phyloP scores from a whole-genome alignment of 2,888 invertebrate species.

The Drosophila anceps region DNA sequence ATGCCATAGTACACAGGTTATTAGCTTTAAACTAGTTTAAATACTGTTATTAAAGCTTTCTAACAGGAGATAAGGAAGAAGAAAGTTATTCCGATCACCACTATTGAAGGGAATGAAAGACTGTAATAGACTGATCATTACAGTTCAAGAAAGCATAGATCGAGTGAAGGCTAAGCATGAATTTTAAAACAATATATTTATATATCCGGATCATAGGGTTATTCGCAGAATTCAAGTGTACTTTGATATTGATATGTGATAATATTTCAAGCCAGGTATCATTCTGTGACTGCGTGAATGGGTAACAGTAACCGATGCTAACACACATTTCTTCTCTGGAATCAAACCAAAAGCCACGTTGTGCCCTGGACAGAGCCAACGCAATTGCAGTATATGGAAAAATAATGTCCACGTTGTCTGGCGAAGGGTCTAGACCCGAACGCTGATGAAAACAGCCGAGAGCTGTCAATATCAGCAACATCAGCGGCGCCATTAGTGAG shows the following conservation, averaged over 20 bases:
- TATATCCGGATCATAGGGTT: not conserved
- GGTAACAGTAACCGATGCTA: conserved; percentile 8
- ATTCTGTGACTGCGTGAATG: conserved; percentile 7
- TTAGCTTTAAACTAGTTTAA: conserved; percentile 38
- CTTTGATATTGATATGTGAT: conserved; percentile 7
- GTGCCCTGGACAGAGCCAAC: conserved; percentile 8
- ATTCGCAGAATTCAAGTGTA: conserved; percentile 1
- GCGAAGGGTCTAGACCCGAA: conserved; percentile 17
- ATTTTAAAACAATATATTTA: no score
- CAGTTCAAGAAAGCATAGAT: not conserved
- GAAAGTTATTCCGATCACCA: not conserved
- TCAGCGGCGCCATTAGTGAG: conserved; percentile 51
- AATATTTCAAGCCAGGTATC: not conserved
- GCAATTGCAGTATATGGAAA: conserved; percentile 9
- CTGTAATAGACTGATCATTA: not conserved
- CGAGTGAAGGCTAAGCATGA: not conserved
- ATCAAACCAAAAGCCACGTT: conserved; percentile 14
- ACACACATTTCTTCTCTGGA: conserved; percentile 17
- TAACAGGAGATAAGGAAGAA: conserved; percentile 2
- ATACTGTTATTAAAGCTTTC: conserved; percentile 22
- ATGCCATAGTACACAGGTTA: conserved; percentile 14
- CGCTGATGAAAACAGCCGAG: conserved; percentile 43
- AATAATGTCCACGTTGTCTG: conserved; percentile 31
- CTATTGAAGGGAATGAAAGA: not conserved
- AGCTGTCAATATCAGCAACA: conserved; percentile 44